Percentiles rank a stretch among this genome's conserved stretches.
Evolutionary conservation across 2,797 vertebrate species (phyloP).

Genomic region (Poeciliopsis infans): DNA sequence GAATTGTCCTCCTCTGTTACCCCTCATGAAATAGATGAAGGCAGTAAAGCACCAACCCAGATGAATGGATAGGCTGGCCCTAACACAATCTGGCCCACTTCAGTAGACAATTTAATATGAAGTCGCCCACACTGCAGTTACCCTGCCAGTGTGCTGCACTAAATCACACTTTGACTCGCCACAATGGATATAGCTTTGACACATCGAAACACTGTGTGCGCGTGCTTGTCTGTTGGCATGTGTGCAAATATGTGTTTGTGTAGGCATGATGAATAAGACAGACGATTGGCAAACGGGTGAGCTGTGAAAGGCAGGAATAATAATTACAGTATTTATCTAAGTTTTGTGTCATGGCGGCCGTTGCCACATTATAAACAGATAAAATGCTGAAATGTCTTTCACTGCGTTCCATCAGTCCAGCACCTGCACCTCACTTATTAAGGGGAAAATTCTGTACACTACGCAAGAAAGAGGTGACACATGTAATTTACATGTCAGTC

Average conservation of each 20-base stretch:
- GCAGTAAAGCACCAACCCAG: conserved; percentile 67
- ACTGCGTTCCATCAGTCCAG: conserved; percentile 58
- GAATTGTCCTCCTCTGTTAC: conserved; percentile 42
- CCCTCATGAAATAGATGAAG: conserved; percentile 57
- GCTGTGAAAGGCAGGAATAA: conserved; percentile 67
- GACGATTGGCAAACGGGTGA: conserved; percentile 63
- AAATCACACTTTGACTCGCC: conserved; percentile 76
- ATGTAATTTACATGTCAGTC: conserved; percentile 41
- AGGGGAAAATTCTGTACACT: conserved; percentile 29
- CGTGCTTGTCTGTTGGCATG: conserved; percentile 18
- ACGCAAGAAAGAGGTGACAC: conserved; percentile 39
- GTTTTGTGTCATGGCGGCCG: conserved; percentile 71
- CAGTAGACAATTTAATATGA: conserved; percentile 74
- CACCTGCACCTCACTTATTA: conserved; percentile 56
- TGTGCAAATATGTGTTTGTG: conserved; percentile 47
- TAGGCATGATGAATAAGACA: conserved; percentile 68
- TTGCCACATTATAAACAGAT: conserved; percentile 63
- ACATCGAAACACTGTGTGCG: conserved; percentile 45
- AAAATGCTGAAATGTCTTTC: conserved; percentile 62
- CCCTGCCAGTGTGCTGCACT: conserved; percentile 51
- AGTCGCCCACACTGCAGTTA: conserved; percentile 66
- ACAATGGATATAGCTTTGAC: conserved; percentile 71
- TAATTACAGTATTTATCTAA: conserved; percentile 79
- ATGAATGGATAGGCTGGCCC: conserved; percentile 70
- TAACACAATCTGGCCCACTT: conserved; percentile 78